phyloP scores from a whole-genome alignment of 1,140 invertebrate species.

The Drosophila lacertosa region DNA sequence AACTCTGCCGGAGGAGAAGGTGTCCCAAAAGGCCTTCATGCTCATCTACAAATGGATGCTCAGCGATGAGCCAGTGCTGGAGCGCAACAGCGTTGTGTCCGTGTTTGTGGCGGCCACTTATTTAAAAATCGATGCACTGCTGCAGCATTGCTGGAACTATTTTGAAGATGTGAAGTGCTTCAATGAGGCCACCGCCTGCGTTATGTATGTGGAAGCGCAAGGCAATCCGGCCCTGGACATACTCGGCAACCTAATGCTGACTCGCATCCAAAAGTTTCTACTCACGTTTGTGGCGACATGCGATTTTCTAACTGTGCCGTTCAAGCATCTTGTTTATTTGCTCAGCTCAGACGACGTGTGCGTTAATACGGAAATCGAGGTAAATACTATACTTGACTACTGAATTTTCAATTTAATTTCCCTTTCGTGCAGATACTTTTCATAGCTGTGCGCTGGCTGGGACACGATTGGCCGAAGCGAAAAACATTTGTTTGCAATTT shows the following conservation, averaged over 20 bases:
- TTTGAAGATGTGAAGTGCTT: constrained; percentile 87
- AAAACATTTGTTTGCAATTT: neutral
- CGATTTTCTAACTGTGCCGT: constrained; percentile 88
- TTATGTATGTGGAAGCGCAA: constrained; percentile 87
- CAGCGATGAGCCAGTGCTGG: constrained; percentile 87
- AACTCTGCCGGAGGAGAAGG: constrained; percentile 54
- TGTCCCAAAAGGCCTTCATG: constrained; percentile 87
- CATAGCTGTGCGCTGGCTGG: constrained; percentile 51
- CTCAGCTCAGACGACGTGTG: constrained; percentile 89
- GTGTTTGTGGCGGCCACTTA: constrained; percentile 89
- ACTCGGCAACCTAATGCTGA: constrained; percentile 87
- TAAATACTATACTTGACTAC: no score
- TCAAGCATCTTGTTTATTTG: constrained; percentile 87
- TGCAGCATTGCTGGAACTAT: constrained; percentile 90
- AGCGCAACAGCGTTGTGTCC: constrained; percentile 88
- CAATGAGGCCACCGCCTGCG: constrained; percentile 88
- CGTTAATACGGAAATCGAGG: constrained; percentile 86
- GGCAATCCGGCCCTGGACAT: constrained; percentile 73
- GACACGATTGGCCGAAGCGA: constrained; percentile 47
- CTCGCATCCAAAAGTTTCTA: constrained; percentile 90
- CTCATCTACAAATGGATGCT: constrained; percentile 92
- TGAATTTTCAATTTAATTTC: no score
- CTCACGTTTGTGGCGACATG: constrained; percentile 89
- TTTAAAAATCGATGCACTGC: constrained; percentile 88
- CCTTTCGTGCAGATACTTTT: constrained; percentile 50